Percentiles rank a stretch among this genome's conserved stretches.
Conservation (phyloP, 2,888 invertebrate species). For the Synergus umbraculus region DNA sequence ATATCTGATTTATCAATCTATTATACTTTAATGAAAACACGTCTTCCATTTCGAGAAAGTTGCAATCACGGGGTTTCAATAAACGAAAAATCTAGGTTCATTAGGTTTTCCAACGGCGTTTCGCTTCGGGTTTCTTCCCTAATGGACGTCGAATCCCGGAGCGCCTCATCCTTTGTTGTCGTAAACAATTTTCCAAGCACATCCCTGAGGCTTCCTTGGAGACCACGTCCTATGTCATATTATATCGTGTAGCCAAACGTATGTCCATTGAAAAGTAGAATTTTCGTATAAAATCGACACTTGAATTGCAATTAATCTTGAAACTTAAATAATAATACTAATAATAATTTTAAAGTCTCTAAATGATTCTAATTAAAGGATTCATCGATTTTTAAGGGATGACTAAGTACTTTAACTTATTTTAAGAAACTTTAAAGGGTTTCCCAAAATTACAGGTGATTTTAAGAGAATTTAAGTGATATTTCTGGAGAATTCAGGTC, state of each 20-base stretch:
- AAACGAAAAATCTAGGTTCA: conserved; percentile 39
- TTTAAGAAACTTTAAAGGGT: no score
- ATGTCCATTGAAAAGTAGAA: conserved; percentile 1
- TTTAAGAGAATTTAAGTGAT: no score
- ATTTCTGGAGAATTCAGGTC: no score
- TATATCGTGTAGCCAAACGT: background rate
- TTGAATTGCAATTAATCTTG: background rate
- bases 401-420: no score
- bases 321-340: background rate
- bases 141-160: conserved; percentile 37
- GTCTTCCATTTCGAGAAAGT: conserved; percentile 32
- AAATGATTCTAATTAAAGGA: no score
- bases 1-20: conserved; percentile 13
- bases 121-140: conserved; percentile 34
- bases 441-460: no score
- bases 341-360: no score
- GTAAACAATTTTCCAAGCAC: conserved; percentile 40
- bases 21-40: conserved; percentile 24
- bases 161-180: conserved; percentile 37
- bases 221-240: conserved; percentile 16
- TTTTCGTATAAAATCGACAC: background rate
- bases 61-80: conserved; percentile 25
- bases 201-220: conserved; percentile 16
- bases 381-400: no score
- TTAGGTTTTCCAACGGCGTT: conserved; percentile 37